These are phyloP conservation scores for Clitarchus hookeri DNA, from an alignment of 2,888 invertebrate species.

Conservation along the genomic window DNA sequence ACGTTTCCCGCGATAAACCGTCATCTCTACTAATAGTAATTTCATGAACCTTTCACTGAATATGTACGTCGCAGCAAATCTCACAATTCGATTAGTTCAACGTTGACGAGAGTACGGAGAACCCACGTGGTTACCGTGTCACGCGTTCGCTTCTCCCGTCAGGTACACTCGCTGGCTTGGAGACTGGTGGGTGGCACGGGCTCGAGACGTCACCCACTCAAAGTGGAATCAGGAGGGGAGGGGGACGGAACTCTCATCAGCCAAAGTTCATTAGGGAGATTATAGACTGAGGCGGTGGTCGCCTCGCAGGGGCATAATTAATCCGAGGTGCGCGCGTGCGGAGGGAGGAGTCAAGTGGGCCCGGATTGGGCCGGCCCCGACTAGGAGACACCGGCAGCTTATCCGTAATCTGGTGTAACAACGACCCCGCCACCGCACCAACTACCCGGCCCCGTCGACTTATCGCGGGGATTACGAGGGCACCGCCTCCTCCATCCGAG, in stretches of 20 bases:
- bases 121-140: no score
- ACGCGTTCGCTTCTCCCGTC: no score
- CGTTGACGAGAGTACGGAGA: no score
- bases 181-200: no score
- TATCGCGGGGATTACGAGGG: background rate
- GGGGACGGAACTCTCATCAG: background rate
- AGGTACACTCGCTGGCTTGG: no score
- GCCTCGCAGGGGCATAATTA: background rate
- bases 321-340: background rate
- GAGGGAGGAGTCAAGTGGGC: background rate
- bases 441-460: background rate
- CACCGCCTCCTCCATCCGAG: background rate
- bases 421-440: background rate
- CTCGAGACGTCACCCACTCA: background rate
- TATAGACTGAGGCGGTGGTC: background rate
- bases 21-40: no score
- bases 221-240: background rate
- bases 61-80: no score
- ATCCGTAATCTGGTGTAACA: constrained; percentile 9
- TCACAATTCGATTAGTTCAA: no score
- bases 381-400: background rate
- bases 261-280: background rate
- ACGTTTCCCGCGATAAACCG: no score
- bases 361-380: background rate
- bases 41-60: no score